Percentiles rank a stretch among this genome's conserved stretches.
These are phyloP conservation scores for Catharus ustulatus DNA, from an alignment of 2,797 vertebrate genomes.

Conservation along the genomic window DNA sequence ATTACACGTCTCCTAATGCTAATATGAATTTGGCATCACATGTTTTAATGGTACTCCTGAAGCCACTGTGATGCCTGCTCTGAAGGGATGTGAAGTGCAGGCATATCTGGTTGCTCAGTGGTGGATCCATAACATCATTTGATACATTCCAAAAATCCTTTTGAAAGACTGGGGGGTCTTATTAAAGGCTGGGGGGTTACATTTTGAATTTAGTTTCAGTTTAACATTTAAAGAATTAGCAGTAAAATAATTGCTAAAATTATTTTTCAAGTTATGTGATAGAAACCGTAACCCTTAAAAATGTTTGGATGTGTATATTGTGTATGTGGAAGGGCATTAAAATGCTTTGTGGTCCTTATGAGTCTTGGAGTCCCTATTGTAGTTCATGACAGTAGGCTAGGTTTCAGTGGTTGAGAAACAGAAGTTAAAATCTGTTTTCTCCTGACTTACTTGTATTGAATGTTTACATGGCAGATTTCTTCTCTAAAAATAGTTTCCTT, in stretches of 20 bases:
- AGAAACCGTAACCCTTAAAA: neutral
- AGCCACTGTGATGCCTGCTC: neutral
- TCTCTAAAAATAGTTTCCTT: neutral
- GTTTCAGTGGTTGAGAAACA: neutral
- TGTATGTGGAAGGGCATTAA: neutral
- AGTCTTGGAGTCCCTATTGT: neutral
- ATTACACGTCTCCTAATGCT: neutral
- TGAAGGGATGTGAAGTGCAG: neutral
- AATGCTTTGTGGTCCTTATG: neutral
- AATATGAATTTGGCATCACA: neutral
- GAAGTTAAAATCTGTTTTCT: neutral
- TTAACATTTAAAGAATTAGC: neutral
- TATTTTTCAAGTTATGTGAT: neutral
- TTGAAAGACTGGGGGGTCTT: conserved; percentile 10
- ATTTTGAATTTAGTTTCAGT: neutral
- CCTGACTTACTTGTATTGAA: neutral
- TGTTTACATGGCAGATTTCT: neutral
- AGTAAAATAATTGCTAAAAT: neutral
- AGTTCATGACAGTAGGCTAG: neutral
- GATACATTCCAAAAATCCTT: neutral
- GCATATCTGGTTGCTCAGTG: neutral
- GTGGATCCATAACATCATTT: neutral
- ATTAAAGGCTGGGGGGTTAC: neutral
- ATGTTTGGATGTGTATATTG: neutral
- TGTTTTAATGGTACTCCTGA: neutral